Conservation (phyloP, 2,888 invertebrate genomes). For the Cinara cedri region DNA sequence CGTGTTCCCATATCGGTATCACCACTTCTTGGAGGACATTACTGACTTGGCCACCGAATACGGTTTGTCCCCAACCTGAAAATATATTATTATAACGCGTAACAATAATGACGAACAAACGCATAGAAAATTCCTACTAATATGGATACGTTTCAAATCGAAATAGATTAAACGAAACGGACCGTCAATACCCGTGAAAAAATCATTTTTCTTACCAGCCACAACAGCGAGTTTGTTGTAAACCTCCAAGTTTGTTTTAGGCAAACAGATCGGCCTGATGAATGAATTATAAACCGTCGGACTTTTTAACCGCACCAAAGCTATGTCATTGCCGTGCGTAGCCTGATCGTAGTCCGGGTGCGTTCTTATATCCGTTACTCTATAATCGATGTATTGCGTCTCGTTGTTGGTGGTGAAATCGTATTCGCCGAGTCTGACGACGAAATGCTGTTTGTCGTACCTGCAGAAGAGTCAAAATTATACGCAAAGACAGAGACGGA, state of each 20-base stretch:
- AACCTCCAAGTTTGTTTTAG: slow-evolving; percentile 69
- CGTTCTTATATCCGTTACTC: slow-evolving; percentile 70
- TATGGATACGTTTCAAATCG: too few relatives aligned
- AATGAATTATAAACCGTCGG: slow-evolving; percentile 76
- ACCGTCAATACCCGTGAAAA: too few relatives aligned
- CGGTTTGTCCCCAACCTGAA: slow-evolving; percentile 78
- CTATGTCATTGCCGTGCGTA: slow-evolving; percentile 79
- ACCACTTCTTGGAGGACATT: slow-evolving; percentile 76
- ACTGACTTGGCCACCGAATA: slow-evolving; percentile 74
- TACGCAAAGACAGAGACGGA: too few relatives aligned
- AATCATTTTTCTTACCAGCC: slow-evolving; percentile 61
- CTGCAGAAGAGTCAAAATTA: slow-evolving; percentile 63
- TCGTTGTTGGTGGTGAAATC: slow-evolving; percentile 74
- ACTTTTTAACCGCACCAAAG: slow-evolving; percentile 72
- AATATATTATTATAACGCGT: too few relatives aligned
- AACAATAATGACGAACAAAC: too few relatives aligned
- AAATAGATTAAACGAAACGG: too few relatives aligned
- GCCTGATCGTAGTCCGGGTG: slow-evolving; percentile 73
- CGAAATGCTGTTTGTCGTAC: slow-evolving; percentile 69
- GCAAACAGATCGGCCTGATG: slow-evolving; percentile 85
- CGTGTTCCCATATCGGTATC: slow-evolving; percentile 78
- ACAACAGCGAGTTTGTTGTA: slow-evolving; percentile 61
- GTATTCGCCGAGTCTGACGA: slow-evolving; percentile 81
- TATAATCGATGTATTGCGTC: slow-evolving; percentile 74
- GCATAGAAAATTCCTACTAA: too few relatives aligned